Evolutionary conservation across 2,113 vertebrate species (phyloP), one percentile per base, ranked within the genome.

Genomic region (Passer domesticus): DNA sequence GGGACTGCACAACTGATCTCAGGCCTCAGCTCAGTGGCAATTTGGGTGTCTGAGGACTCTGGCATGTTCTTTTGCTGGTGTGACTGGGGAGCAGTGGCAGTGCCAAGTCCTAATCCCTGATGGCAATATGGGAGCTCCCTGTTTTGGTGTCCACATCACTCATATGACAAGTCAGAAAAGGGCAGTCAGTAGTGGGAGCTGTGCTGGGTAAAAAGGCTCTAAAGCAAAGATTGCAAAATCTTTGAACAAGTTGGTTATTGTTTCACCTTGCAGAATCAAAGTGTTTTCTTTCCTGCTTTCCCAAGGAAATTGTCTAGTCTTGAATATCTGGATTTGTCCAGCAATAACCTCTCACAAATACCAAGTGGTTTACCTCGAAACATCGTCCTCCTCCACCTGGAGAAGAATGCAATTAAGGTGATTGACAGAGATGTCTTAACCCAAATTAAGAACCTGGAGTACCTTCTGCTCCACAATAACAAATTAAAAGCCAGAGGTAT

Each of bases 401-500:
- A 99, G 96, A 99, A 99, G 97, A 99, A 99, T 74, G 97, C 95
- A 93, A 99, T 99, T 96, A 97, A 78, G 47, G 98, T 98, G 35
- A 98, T 99, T 94, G 98, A 98, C 4, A 97, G 95, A 17, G 98
- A 99, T 9, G 98, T 98, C 76, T 96, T 99, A 72, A 98, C 96
- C 5, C 98, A 98, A 73, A 98, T 99, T 78, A 98, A 98, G 81
- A 99, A 98, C 92, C 98, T 99, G 3, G 99, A 99, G 94, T 99
- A 99, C 96, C 98, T 99, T 92, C 98, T 99, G 31, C 98, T 99
- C 28, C 99, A 99, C 96, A 99, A 99, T 95, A 99, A 99, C 98
- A 98, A 98, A 80, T 97, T 99, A 58, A 99, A 98, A 46, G 99
- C 99, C 2, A 97, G 98, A 15, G 98, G 98, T 80, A 99, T 99